Evolutionary conservation across 2,113 vertebrate genomes (phyloP).

Genomic region (Piaya cayana): DNA sequence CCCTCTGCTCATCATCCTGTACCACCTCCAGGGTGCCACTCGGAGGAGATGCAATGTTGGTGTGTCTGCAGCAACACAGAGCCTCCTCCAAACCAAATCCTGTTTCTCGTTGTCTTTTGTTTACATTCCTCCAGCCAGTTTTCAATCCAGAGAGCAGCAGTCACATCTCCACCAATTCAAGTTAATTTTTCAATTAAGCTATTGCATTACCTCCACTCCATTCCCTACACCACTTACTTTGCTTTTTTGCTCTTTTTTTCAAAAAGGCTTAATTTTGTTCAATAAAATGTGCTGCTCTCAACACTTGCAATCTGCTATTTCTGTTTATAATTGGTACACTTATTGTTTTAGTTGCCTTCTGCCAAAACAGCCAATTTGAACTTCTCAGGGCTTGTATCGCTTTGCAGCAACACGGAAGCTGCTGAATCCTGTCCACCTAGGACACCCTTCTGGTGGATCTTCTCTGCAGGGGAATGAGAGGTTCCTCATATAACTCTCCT

Average conservation of each 20-base stretch:
- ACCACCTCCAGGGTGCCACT: accelerated
- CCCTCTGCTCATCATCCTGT: accelerated
- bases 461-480: neutral
- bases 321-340: neutral
- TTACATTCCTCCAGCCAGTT: slow-evolving; percentile 9
- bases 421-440: neutral
- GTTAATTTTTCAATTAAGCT: slow-evolving; percentile 13
- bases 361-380: neutral
- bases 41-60: accelerated
- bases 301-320: neutral
- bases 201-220: neutral
- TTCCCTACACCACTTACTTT: neutral
- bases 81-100: neutral
- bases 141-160: neutral
- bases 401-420: neutral
- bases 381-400: neutral
- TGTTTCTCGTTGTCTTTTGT: slow-evolving; percentile 8
- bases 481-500: neutral
- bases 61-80: accelerated
- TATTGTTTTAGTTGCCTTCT: neutral
- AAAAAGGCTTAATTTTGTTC: neutral
- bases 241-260: neutral
- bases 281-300: neutral
- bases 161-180: neutral
- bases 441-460: neutral